phyloP scores from a whole-genome alignment of 64 coral and sea anemone genomes.

The Pocillopora damicornis region DNA sequence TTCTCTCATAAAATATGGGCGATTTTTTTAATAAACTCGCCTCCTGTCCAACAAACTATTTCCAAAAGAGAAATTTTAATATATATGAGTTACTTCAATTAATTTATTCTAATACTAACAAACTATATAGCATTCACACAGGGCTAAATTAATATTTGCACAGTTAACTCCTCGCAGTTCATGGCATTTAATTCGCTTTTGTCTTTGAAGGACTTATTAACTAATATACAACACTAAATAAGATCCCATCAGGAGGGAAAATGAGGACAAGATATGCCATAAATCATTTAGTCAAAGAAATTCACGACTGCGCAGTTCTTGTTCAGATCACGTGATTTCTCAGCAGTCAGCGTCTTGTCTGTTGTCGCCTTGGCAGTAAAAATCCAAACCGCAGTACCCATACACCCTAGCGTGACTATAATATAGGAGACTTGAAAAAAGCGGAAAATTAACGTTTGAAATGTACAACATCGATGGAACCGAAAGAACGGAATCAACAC shows the following conservation, averaged over 20 bases:
- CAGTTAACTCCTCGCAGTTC: no score
- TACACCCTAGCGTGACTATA: neutral
- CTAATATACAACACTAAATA: constrained; percentile 64
- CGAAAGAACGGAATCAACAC: constrained; percentile 20
- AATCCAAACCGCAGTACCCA: constrained; percentile 37
- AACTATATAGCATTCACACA: no score
- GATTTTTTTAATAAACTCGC: no score
- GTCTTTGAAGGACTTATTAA: neutral
- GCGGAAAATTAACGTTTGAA: neutral
- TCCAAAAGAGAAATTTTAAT: no score
- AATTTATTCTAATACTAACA: no score
- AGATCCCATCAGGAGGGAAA: constrained; percentile 48
- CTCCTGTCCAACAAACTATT: no score
- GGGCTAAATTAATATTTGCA: no score
- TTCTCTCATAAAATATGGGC: no score
- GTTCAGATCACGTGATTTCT: constrained; percentile 66
- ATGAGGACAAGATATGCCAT: constrained; percentile 78
- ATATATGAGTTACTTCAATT: no score
- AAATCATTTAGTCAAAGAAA: constrained; percentile 68
- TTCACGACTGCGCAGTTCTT: constrained; percentile 41
- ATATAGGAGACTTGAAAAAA: constrained; percentile 51
- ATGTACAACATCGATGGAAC: neutral
- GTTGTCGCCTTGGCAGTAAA: constrained; percentile 49
- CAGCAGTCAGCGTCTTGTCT: constrained; percentile 37
- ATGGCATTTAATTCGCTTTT: neutral